Evolutionary conservation across 2,797 vertebrate genomes (phyloP).

Genomic region (Rhinichthys osculus): DNA sequence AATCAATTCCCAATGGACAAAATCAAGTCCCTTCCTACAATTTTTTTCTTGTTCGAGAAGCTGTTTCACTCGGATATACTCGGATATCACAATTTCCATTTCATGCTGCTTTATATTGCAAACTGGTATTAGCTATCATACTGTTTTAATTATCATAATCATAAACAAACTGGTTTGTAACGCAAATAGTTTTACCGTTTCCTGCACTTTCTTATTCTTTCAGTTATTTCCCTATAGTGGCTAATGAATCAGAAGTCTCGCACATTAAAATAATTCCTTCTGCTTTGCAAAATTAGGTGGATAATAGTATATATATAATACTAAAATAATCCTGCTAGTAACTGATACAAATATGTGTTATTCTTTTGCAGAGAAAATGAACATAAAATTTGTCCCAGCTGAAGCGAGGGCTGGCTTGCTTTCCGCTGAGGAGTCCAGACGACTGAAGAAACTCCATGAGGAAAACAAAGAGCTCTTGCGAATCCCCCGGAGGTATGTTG

Average conservation of each 20-base stretch:
- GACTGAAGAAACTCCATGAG: constrained; percentile 86
- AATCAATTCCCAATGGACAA: not conserved
- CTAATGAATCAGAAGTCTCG: not conserved
- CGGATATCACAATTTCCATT: no score
- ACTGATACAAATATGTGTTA: not conserved
- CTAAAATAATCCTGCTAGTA: not conserved
- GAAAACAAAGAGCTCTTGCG: constrained; percentile 87
- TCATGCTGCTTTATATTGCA: no score
- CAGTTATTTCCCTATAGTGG: not conserved
- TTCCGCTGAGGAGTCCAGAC: constrained; percentile 83
- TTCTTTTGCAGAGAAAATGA: constrained; percentile 87
- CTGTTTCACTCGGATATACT: no score
- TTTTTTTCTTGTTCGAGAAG: not conserved
- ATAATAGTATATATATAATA: not conserved
- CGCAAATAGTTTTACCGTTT: not conserved
- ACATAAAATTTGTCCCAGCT: constrained; percentile 88
- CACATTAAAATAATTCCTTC: not conserved
- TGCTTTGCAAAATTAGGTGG: not conserved
- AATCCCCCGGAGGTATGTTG: constrained; percentile 87
- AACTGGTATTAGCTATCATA: no score
- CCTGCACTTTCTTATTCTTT: not conserved
- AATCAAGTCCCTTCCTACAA: not conserved
- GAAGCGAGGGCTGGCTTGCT: constrained; percentile 85
- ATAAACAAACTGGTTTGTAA: no score
- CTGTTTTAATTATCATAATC: no score